Base-by-base conservation (phyloP, 2,888 invertebrate species). In the Lacanobia oleracea region DNA sequence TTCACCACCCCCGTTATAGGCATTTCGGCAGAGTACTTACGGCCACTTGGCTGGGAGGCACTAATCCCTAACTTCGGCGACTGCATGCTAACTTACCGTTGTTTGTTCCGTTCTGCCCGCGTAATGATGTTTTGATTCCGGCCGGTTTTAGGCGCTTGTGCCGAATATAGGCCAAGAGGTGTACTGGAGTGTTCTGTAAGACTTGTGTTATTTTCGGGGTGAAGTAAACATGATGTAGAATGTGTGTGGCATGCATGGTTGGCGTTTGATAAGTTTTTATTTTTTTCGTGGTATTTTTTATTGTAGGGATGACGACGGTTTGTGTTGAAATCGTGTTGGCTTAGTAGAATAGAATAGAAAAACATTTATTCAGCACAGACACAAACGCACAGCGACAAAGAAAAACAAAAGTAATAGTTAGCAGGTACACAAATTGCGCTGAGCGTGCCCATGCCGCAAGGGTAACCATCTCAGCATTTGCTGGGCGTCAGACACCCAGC, bases 11-110 rank as follows among this genome's bases (percentile, higher is more conserved):
- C 68, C 69, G 65, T 27, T 73, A 62, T 75, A 79, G 79, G 79
- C 79, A 75, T 79, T 79, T 67, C 6, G 61, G 50, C 8, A 14
- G 33, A 69, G 65, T 75, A 67, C 54, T 67, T 57, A 48, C 73
- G 10, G 57, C 50, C 61, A 79, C 67, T 66, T 66, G 67, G 54
- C 54, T 48, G 61, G n/a, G 43, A 33, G 64, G 56, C 57, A 65
- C 67, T 79, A 79, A 79, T 75, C 75, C 59, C 48, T 23, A 70
- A 79, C 27, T 79, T 75, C 21, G 57, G 68, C 56, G 61, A 73
- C 69, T 83, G 77, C 78, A 83, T 75, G 79, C 63, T 74, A 79
- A 79, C 77, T 82, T 77, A 75, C 62, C 8, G 40, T 10, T 67
- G 74, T 75, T 73, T 80, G 71, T 75, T 78, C 78, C 67, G 65